These are phyloP conservation scores for Nomada fabriciana DNA, from an alignment of 2,888 invertebrate species.

Conservation along the genomic window DNA sequence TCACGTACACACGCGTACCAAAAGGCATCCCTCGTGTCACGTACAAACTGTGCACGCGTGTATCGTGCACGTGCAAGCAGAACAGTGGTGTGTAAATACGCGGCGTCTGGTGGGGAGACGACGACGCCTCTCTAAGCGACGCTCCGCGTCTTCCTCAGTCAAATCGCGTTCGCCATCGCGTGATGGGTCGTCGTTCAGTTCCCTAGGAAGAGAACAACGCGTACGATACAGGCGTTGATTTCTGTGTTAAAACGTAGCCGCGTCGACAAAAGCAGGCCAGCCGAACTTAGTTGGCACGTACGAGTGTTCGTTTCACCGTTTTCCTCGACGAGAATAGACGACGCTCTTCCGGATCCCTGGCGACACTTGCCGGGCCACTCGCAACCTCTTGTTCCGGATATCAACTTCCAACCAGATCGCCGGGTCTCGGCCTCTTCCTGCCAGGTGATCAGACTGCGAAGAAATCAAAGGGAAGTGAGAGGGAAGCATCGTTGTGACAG, in stretches of 20 bases:
- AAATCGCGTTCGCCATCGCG: constrained; percentile 77
- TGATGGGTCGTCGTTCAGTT: constrained; percentile 36
- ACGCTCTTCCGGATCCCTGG: constrained; percentile 56
- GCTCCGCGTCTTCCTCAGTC: constrained; percentile 77
- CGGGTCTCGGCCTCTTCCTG: constrained; percentile 1
- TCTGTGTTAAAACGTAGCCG: background rate
- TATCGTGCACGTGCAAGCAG: constrained; percentile 22
- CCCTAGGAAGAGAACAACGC: background rate
- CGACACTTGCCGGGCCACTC: constrained; percentile 24
- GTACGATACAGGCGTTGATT: background rate
- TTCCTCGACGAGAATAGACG: constrained; percentile 67
- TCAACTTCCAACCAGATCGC: constrained; percentile 50
- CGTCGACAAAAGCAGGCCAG: constrained; percentile 18
- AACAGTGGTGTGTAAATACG: constrained; percentile 44
- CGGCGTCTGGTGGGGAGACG: constrained; percentile 51
- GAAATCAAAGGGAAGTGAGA: background rate
- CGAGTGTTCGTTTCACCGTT: constrained; percentile 55
- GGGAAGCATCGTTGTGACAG: background rate
- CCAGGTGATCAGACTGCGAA: background rate
- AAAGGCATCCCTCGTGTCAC: background rate
- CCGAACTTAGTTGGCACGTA: constrained; percentile 57
- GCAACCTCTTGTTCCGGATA: constrained; percentile 47
- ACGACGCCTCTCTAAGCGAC: constrained; percentile 69
- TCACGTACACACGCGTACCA: background rate
- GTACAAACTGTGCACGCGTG: constrained; percentile 11